These are phyloP conservation scores for Myrmecobius fasciatus DNA, from an alignment of 2,113 vertebrate genomes.

Conservation along the genomic window DNA sequence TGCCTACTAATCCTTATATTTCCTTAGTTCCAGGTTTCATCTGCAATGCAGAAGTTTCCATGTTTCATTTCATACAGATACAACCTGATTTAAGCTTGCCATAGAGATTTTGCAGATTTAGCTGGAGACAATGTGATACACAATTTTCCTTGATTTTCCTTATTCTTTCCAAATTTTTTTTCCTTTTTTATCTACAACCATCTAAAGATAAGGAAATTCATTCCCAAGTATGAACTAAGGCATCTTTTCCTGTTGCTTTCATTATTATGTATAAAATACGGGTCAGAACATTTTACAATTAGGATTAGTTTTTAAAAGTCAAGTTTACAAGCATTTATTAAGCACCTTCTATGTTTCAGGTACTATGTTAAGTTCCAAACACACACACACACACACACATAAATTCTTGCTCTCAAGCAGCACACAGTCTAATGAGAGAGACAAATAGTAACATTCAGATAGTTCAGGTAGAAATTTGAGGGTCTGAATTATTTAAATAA, in stretches of 20 bases:
- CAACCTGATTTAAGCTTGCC: neutral
- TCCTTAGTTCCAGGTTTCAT: neutral
- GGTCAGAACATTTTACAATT: neutral
- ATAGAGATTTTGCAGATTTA: neutral
- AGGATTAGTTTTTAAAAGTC: neutral
- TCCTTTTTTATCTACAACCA: neutral
- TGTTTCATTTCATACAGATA: neutral
- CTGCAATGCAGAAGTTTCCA: neutral
- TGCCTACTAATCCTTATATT: neutral
- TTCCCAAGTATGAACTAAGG: constrained; percentile 22
- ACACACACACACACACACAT: neutral
- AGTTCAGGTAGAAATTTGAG: neutral
- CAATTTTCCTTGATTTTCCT: constrained; percentile 29
- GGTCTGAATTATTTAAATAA: constrained; percentile 43
- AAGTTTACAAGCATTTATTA: neutral
- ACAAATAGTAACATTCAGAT: neutral
- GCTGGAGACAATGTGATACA: neutral
- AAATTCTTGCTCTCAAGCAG: neutral
- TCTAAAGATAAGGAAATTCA: neutral
- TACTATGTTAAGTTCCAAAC: constrained; percentile 39
- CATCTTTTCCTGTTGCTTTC: neutral
- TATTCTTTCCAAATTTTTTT: constrained; percentile 5
- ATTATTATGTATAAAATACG: constrained; percentile 23
- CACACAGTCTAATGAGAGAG: neutral
- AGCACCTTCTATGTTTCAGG: neutral